Evolutionary conservation across 2,113 vertebrate genomes (phyloP), one percentile per base, ranked within the genome.

Genomic region (Nyctibius bracteatus): DNA sequence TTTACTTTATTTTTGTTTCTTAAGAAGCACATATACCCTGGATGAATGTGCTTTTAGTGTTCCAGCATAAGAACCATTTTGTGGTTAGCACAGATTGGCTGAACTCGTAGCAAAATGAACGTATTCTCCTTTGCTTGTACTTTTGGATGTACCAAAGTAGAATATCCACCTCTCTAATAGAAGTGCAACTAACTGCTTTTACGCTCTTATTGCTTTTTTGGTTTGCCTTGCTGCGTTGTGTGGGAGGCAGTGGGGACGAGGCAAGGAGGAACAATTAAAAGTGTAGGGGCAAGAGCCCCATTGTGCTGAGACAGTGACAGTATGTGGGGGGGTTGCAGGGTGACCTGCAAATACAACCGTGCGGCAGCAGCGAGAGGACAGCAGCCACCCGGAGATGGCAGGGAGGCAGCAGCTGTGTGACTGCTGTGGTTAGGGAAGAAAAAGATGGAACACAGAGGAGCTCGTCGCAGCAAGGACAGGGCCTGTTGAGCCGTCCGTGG

Each of bases 361-460:
- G 43, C 1, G 3, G 85, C 43, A 3, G 10, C 1, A 19, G 41
- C 2, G 1, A 16, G 58, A 43, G 23, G 37, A 10, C 21, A 43
- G 65, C 88, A 47, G 63, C 33, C 39, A 2, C 5, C 0, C 3
- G 81, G 39, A 23, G 14, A 14, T 13, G 4, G 62, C 39, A 18
- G 35, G 18, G 46, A 35, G 23, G 21, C 52, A 33, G 85, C 65
- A 31, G 77, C 72, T 6, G 1, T 10, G 13, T 5, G 28, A 3
- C 10, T 31, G 72, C 57, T 0, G 0, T 2, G 37, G 37, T 0
- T 5, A 8, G 57, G 35, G 41, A 33, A 8, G 49, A 2, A 5
- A 6, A 30, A 5, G 39, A 13, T 23, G 54, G 54, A 6, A n/a
- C 30, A 1, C 23, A 21, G 41, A 35, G 59, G 57, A 43, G 41